Conservation (phyloP, 2,113 vertebrate genomes). For the Elephas maximus region DNA sequence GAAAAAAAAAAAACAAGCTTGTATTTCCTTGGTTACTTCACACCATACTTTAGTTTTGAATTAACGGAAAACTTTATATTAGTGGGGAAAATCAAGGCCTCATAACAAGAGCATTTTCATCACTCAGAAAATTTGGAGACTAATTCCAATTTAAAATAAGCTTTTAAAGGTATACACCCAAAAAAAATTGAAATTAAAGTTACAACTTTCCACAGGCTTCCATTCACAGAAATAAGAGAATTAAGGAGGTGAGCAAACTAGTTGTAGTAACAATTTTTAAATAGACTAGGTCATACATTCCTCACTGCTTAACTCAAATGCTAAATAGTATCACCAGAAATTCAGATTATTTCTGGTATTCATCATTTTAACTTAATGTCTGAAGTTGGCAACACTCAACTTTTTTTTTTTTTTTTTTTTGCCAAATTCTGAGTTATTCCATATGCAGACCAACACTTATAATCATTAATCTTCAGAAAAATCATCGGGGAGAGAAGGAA, state of each 20-base stretch:
- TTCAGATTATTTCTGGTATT: neutral
- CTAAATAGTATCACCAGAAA: conserved; percentile 34
- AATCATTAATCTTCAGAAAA: neutral
- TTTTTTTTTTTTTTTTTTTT: neutral
- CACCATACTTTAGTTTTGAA: neutral
- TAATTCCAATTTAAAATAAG: neutral
- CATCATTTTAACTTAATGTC: neutral
- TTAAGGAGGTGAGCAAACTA: neutral
- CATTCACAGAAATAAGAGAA: conserved; percentile 16
- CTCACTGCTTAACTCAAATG: neutral
- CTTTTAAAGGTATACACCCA: neutral
- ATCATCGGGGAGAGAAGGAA: neutral
- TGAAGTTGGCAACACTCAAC: neutral
- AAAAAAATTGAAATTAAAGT: neutral
- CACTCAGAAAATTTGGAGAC: neutral
- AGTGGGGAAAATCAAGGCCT: conserved; percentile 29
- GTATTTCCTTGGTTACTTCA: neutral
- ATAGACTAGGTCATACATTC: neutral
- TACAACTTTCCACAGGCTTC: neutral
- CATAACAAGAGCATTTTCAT: neutral
- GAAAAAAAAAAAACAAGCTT: neutral
- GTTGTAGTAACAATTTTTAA: neutral
- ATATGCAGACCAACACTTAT: neutral
- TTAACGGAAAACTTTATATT: neutral
- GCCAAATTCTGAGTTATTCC: neutral